These are phyloP conservation scores for Saimiri boliviensis DNA, from an alignment of 2,113 vertebrate genomes.

Conservation along the genomic window DNA sequence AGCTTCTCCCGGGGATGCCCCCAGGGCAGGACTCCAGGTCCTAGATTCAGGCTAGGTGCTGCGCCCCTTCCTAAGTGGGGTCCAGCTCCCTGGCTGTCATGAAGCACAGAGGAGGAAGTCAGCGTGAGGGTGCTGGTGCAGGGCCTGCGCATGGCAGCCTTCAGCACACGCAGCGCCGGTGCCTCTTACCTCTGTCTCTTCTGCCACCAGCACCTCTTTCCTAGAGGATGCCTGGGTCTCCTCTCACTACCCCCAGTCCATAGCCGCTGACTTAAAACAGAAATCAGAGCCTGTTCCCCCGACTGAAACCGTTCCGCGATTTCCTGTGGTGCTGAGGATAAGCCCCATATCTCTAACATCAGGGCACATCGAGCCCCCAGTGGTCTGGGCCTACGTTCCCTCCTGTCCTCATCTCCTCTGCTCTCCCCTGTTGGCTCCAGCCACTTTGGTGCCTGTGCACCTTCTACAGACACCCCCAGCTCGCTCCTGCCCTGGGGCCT, in stretches of 20 bases:
- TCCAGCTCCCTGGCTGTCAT: background rate
- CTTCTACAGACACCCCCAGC: background rate
- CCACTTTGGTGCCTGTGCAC: background rate
- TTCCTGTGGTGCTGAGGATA: background rate
- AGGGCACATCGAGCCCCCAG: rapidly evolving
- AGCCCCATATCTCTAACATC: background rate
- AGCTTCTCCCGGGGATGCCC: background rate
- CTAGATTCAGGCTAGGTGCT: background rate
- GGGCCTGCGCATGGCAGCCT: rapidly evolving
- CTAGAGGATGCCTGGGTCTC: rapidly evolving
- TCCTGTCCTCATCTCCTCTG: background rate
- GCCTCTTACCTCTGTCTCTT: rapidly evolving
- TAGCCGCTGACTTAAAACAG: background rate
- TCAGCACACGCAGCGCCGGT: background rate
- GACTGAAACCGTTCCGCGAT: background rate
- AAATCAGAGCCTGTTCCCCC: background rate
- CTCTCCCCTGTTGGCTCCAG: background rate
- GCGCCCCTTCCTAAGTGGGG: background rate
- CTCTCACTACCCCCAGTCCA: background rate
- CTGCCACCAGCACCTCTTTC: background rate
- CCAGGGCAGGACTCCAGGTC: background rate
- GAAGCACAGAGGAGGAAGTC: background rate
- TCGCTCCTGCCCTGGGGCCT: background rate
- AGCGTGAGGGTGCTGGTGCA: rapidly evolving
- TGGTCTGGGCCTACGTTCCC: background rate